Conservation (phyloP, 2,797 vertebrate species). For the Falco rusticolus region DNA sequence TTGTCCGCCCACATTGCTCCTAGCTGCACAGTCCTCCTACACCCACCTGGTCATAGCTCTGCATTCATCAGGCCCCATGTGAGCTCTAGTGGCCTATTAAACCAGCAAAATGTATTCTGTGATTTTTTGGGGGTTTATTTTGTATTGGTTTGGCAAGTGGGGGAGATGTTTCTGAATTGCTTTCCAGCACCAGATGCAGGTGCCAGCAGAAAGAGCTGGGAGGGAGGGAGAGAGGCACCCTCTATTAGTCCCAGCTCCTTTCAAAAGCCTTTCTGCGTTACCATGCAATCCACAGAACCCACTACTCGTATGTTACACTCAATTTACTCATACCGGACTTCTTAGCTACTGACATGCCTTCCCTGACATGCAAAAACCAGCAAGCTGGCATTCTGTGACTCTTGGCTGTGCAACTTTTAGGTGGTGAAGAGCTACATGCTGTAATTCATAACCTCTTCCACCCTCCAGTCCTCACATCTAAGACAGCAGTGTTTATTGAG, state of each 20-base stretch:
- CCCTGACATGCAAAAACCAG: not conserved
- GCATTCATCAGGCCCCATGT: not conserved
- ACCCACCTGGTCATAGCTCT: not conserved
- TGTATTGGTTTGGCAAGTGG: not conserved
- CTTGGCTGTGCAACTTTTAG: not conserved
- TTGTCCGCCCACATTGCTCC: not conserved
- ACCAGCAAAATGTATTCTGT: not conserved
- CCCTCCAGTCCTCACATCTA: not conserved
- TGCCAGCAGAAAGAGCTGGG: not conserved
- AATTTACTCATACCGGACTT: not conserved
- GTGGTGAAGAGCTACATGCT: not conserved
- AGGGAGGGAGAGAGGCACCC: not conserved
- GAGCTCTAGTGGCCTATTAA: not conserved
- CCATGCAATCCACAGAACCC: not conserved
- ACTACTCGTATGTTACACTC: accelerated
- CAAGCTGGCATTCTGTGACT: not conserved
- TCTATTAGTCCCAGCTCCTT: not conserved
- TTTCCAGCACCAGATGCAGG: not conserved
- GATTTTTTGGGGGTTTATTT: not conserved
- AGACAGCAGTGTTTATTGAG: not conserved
- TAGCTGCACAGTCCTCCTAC: not conserved
- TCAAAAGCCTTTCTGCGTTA: not conserved
- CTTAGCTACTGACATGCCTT: not conserved
- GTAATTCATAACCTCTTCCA: not conserved
- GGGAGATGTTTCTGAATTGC: not conserved